phyloP scores from a whole-genome alignment of 2,797 vertebrate species.

The Karalla daura region DNA sequence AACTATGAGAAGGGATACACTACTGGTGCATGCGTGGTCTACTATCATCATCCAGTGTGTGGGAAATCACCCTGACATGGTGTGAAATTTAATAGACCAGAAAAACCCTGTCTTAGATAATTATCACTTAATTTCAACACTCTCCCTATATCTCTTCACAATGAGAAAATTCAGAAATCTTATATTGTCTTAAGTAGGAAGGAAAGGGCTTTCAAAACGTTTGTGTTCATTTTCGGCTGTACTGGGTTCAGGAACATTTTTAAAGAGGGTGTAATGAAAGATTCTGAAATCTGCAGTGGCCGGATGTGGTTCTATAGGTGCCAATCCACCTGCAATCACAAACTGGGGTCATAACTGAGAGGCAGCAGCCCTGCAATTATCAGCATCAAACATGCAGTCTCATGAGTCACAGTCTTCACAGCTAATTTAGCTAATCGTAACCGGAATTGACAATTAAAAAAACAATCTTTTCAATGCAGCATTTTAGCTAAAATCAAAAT shows the following conservation, averaged over 20 bases:
- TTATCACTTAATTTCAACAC: not conserved
- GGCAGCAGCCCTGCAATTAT: conserved; percentile 78
- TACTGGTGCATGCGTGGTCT: not conserved
- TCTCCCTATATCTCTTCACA: not conserved
- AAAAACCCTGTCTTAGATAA: not conserved
- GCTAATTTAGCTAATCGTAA: conserved; percentile 83
- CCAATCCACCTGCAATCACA: conserved; percentile 80
- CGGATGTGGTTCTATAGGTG: conserved; percentile 79
- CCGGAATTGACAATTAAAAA: conserved; percentile 75
- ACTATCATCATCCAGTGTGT: not conserved
- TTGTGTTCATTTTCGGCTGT: conserved; percentile 29
- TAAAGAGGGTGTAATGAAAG: conserved; percentile 74
- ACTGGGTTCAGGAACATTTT: conserved; percentile 65
- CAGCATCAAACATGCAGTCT: conserved; percentile 77
- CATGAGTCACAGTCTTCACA: conserved; percentile 81
- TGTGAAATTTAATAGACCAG: too few species aligned
- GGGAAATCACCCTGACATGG: too few species aligned
- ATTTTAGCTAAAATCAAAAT: conserved; percentile 62
- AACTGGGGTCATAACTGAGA: conserved; percentile 65
- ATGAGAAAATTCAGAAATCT: not conserved
- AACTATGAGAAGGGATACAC: conserved; percentile 4
- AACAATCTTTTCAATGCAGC: conserved; percentile 67
- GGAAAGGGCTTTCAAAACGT: conserved; percentile 37
- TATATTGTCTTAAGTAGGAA: too few species aligned
- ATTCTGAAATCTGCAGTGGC: conserved; percentile 67